Percentiles rank a stretch among this genome's conserved stretches.
Conservation (phyloP, 2,113 vertebrate genomes). For the Halcyon senegalensis region DNA sequence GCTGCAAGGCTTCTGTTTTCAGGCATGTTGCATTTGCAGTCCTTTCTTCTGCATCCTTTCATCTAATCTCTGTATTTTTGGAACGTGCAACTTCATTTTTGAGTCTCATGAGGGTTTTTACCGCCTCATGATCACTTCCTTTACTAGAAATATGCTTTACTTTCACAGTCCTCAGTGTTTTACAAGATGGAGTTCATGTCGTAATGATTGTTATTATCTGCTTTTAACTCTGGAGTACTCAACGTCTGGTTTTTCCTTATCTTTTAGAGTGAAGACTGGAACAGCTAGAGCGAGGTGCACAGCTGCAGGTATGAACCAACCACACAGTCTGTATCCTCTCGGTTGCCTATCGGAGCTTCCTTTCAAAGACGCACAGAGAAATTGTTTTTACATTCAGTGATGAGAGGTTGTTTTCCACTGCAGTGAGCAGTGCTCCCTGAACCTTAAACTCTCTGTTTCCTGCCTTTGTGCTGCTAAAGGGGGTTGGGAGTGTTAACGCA, state of each 20-base stretch:
- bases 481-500: background rate
- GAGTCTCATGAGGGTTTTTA: background rate
- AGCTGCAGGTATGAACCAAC: conserved; percentile 67
- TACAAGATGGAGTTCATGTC: background rate
- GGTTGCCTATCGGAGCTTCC: background rate
- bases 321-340: background rate
- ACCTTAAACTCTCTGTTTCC: conserved; percentile 1
- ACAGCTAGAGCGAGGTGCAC: conserved; percentile 22
- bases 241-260: conserved; percentile 32
- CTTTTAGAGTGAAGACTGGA: conserved; percentile 76
- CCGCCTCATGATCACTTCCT: background rate
- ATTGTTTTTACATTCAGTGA: background rate
- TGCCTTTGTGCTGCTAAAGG: conserved; percentile 2
- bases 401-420: background rate
- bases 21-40: background rate
- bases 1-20: background rate
- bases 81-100: background rate
- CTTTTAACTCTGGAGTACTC: background rate
- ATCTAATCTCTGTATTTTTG: background rate
- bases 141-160: background rate
- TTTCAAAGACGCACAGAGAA: background rate
- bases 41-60: background rate
- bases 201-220: background rate
- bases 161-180: background rate
- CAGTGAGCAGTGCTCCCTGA: background rate